phyloP scores from a whole-genome alignment of 2,888 invertebrate species.

The Ptychoptera contaminata region DNA sequence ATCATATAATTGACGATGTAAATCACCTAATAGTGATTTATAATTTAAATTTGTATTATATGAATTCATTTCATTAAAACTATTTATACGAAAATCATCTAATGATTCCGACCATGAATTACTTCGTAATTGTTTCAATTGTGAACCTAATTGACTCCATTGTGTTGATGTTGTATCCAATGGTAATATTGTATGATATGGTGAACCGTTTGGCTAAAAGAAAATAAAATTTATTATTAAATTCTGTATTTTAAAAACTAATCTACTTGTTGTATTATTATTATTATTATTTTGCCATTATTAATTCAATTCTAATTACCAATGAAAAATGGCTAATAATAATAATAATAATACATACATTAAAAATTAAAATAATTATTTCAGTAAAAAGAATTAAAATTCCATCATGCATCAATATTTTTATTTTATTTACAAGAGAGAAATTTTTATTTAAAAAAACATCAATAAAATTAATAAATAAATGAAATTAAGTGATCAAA shows the following conservation, averaged over 20 bases:
- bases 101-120: conserved; percentile 80
- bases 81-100: conserved; percentile 30
- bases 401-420: neutral
- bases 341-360: neutral
- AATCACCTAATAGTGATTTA: conserved; percentile 20
- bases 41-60: neutral
- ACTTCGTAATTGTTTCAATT: conserved; percentile 54
- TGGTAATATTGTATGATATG: conserved; percentile 70
- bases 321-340: neutral
- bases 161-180: conserved; percentile 58
- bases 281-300: too few species aligned
- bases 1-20: conserved; percentile 43
- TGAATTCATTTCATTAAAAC: neutral
- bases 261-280: too few species aligned
- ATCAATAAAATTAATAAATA: neutral
- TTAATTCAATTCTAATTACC: too few species aligned
- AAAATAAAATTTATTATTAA: conserved; percentile 8
- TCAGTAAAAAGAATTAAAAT: neutral
- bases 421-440: neutral
- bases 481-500: neutral
- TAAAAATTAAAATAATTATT: too few species aligned
- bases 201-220: conserved; percentile 58
- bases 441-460: neutral
- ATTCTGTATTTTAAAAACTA: too few species aligned
- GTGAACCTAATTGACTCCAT: conserved; percentile 48